Evolutionary conservation across 2,113 vertebrate species (phyloP).

Genomic region (Malaclemys terrapin): DNA sequence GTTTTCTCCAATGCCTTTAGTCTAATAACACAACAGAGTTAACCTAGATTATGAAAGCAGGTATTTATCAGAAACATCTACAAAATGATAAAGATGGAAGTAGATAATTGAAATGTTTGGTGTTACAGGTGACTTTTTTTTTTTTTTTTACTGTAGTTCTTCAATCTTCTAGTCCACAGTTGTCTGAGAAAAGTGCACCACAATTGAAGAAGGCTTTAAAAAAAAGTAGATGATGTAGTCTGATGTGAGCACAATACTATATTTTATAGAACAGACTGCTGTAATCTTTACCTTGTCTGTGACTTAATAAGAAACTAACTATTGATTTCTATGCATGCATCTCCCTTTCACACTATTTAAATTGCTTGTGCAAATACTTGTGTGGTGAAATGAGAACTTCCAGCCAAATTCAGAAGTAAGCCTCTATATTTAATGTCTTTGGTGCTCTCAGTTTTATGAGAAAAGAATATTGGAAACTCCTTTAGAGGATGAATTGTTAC

Average conservation of each 20-base stretch:
- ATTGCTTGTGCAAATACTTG: not conserved
- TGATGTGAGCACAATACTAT: no score
- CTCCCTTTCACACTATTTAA: not conserved
- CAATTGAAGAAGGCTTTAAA: not conserved
- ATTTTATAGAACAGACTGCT: not conserved
- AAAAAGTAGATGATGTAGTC: not conserved
- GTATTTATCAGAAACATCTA: not conserved
- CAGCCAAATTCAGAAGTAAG: not conserved
- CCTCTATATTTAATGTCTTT: not conserved
- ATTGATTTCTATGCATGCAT: not conserved
- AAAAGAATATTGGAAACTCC: not conserved
- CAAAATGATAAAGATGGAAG: not conserved
- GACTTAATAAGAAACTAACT: not conserved
- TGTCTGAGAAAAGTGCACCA: not conserved
- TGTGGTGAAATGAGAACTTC: not conserved
- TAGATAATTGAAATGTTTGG: not conserved
- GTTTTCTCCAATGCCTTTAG: not conserved
- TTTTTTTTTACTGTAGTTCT: no score
- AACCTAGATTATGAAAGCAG: accelerated
- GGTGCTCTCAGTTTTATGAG: not conserved
- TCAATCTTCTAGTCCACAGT: not conserved
- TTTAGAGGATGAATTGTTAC: not conserved
- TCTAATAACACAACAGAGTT: not conserved
- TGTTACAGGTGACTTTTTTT: not conserved
- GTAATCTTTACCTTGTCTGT: not conserved